Base-by-base conservation (phyloP, 2,888 invertebrate species). In the Luperina nickerlii region DNA sequence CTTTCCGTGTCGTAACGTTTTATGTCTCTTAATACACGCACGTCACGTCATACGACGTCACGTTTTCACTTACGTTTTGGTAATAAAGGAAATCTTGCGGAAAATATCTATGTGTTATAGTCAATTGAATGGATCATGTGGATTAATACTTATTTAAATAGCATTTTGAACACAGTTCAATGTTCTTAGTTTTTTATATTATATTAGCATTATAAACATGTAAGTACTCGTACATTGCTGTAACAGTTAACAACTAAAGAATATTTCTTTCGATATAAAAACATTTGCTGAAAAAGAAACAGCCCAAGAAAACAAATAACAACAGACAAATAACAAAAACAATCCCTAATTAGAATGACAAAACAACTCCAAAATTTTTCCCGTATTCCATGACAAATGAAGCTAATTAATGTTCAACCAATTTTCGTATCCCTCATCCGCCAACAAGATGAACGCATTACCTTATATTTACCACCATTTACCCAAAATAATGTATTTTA, bases 401-500 rank as follows among this genome's bases (percentile, higher is more conserved):
- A 73, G 51, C 81, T 82, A 68, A 74, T 74, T 85, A 57, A 45
- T 77, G 67, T 54, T 75, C 60, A 72, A 48, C 20, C 65, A 84
- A 83, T 74, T 78, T 77, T 77, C 66, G 75, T 79, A 69, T 74
- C 78, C 76, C 66, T 70, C 62, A 75, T 81, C 71, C 62, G 63
- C 63, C 65, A 79, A 82, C 78, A 71, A 68, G 76, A 81, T 80
- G 66, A 79, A 77, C 74, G 66, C 65, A 82, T 74, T 72, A 76
- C 75, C 71, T 72, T 76, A 45, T 82, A 87, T 87, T 89, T 87
- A 87, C 84, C 79, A 80, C 77, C 83, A 74, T 81, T 87, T 86
- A 85, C 76, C 81, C 75, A 48, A 80, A 81, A 81, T 89, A 86
- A 88, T 87, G 82, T 82, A 81, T 89, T 91, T 90, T 85, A 88